These are phyloP conservation scores for Calephelis nemesis DNA, from an alignment of 1,140 invertebrate genomes.

Conservation along the genomic window DNA sequence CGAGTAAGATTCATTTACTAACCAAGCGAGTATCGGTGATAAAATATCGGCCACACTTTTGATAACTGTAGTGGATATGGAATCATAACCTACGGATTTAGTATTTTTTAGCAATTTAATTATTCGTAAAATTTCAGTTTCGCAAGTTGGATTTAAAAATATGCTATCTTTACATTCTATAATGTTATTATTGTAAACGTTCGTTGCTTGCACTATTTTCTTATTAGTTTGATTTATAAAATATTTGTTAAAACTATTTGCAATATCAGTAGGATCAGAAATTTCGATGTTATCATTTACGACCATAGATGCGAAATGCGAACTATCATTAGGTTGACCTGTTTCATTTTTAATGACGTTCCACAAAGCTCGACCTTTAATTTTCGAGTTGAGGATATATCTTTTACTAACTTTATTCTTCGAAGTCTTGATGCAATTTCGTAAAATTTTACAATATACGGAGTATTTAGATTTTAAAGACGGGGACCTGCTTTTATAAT, in stretches of 20 bases:
- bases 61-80: too few relatives aligned
- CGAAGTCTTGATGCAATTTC: neutral
- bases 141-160: neutral
- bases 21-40: too few relatives aligned
- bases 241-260: neutral
- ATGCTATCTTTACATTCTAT: neutral
- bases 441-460: neutral
- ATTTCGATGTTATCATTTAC: neutral
- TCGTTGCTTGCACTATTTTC: neutral
- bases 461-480: neutral
- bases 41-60: too few relatives aligned
- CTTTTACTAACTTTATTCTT: too few relatives aligned
- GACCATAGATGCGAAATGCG: too few relatives aligned
- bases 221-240: neutral
- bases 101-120: too few relatives aligned
- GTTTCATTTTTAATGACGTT: neutral
- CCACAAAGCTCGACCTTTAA: neutral
- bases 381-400: neutral
- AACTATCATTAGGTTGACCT: too few relatives aligned
- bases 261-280: neutral
- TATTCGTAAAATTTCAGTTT: neutral
- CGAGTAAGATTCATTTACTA: too few relatives aligned
- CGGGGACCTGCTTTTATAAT: neutral
- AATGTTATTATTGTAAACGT: neutral
- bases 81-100: too few relatives aligned